Evolutionary conservation across 2,113 vertebrate species (phyloP), one percentile per base, ranked within the genome.

Genomic region (human (Homo sapiens)): DNA sequence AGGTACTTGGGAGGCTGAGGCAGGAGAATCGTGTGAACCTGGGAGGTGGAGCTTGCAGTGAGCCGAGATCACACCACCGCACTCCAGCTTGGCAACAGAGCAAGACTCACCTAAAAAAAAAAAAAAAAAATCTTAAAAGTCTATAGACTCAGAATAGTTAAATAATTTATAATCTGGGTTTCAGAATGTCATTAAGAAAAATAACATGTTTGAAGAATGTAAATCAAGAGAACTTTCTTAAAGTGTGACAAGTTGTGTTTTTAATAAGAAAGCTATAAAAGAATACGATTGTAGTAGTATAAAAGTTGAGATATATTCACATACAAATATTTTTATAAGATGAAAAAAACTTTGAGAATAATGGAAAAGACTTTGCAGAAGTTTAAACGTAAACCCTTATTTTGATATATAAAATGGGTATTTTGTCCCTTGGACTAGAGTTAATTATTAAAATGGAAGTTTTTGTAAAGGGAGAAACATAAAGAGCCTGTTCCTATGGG

Each of bases 271-370:
- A 92, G 57, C 48, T 78, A 82, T 27, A 83, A 79, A 57, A 94
- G 13, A 59, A 4, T n/a, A 86, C 35, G 50, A 20, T 55, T 61
- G 93, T 82, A 59, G 32, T 90, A 87, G 27, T 66, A 66, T 93
- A 79, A 55, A 92, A 84, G 43, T 64, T 76, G n/a, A 93, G 32
- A 78, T n/a, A 32, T 78, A 72, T 14, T 84, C 25, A 93, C 11
- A 88, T 40, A 52, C 50, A 82, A 86, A 94, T 86, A 84, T 55
- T 68, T 95, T 90, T 89, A 55, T 95, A 61, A 87, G 89, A 32
- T 64, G 32, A 23, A 57, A 75, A 83, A n/a, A 91, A 57, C 4
- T n/a, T 32, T 55, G 45, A 89, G 14, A 40, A 70, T 40, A 81
- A 3, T 92, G 17, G 50, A 59, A 80, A 83, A 90, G 52, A 83